These are phyloP conservation scores for Ooceraea biroi DNA, from an alignment of 1,140 invertebrate genomes.

Conservation along the genomic window DNA sequence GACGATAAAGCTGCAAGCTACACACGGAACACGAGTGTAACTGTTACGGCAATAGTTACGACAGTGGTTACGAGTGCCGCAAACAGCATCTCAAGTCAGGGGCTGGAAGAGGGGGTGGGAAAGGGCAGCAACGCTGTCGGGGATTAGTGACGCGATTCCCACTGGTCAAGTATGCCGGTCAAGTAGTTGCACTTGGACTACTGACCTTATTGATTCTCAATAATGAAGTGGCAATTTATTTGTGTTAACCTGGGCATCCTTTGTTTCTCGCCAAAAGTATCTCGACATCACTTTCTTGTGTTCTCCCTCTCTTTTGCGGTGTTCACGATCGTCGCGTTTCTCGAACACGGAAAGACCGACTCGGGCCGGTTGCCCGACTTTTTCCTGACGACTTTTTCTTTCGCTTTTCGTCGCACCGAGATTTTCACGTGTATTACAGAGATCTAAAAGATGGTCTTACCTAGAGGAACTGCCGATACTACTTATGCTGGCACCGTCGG, in stretches of 20 bases:
- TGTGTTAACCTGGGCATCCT: not conserved
- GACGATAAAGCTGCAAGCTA: slow-evolving; percentile 65
- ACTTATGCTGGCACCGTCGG: slow-evolving; percentile 93
- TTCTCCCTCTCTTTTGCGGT: not conserved
- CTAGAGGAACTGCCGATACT: slow-evolving; percentile 95
- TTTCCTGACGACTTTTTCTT: not conserved
- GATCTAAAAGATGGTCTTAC: slow-evolving; percentile 76
- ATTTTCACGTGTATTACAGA: not conserved
- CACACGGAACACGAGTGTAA: slow-evolving; percentile 64
- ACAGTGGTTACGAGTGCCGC: slow-evolving; percentile 62
- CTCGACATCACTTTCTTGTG: too few relatives aligned
- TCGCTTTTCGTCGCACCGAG: not conserved
- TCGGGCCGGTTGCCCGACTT: not conserved
- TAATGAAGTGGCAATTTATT: slow-evolving; percentile 11
- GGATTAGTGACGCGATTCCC: slow-evolving; percentile 47
- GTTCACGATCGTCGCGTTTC: not conserved
- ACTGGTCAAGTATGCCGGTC: slow-evolving; percentile 37
- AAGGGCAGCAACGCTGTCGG: slow-evolving; percentile 1
- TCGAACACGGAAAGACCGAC: not conserved
- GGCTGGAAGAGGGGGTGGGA: not conserved
- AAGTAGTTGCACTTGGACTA: not conserved
- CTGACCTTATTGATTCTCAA: not conserved
- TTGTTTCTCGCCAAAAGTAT: not conserved
- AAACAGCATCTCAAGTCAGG: slow-evolving; percentile 60
- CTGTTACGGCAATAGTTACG: slow-evolving; percentile 70